These are phyloP conservation scores for Papio anubis DNA, from an alignment of 2,113 vertebrate species.

Conservation along the genomic window DNA sequence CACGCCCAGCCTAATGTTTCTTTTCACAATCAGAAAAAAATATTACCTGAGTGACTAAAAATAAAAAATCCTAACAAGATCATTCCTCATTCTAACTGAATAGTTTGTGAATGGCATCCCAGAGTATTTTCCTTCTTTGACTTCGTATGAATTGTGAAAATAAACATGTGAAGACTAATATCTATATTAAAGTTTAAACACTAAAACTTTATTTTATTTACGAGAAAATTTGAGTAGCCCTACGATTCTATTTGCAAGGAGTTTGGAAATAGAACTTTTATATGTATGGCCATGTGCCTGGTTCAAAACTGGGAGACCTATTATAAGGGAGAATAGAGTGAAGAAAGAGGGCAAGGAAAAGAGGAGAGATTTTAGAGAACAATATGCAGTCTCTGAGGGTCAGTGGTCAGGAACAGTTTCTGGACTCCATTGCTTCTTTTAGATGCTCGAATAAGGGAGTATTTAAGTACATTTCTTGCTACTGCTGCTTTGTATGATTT, in stretches of 20 bases:
- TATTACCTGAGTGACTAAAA: not conserved
- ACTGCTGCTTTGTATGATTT: not conserved
- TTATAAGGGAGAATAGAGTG: not conserved
- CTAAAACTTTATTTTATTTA: not conserved
- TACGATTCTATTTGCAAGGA: not conserved
- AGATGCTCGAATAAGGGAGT: not conserved
- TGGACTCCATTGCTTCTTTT: not conserved
- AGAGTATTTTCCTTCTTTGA: not conserved
- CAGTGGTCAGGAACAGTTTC: not conserved
- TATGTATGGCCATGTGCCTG: not conserved
- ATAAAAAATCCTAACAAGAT: not conserved
- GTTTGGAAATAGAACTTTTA: not conserved
- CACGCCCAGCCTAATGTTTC: not conserved
- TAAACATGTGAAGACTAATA: slow-evolving; percentile 3
- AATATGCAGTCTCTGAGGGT: not conserved
- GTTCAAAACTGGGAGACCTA: not conserved
- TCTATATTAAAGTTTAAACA: not conserved
- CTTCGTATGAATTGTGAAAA: not conserved
- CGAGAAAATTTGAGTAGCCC: not conserved
- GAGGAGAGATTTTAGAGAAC: not conserved
- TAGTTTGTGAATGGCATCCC: not conserved
- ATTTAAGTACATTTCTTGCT: not conserved
- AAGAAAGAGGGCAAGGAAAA: not conserved
- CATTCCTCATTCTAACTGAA: not conserved
- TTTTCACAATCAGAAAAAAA: not conserved